These are phyloP conservation scores for Corapipo altera DNA, from an alignment of 2,113 vertebrate species.

Conservation along the genomic window DNA sequence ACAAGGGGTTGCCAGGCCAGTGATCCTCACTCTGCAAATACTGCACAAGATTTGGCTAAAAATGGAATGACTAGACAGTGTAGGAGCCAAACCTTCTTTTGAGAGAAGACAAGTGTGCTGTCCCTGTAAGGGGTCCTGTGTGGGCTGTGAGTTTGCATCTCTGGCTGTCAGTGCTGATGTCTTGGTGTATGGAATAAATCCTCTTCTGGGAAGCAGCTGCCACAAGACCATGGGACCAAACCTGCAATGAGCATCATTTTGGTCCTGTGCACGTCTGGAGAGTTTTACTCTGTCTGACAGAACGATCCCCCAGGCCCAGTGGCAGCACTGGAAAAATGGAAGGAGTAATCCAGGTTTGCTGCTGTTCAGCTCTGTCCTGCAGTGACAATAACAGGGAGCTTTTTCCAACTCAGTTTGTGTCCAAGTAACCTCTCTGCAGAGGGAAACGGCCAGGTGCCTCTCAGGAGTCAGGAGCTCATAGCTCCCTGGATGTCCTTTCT, in stretches of 20 bases:
- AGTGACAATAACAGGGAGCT: neutral
- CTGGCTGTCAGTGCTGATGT: neutral
- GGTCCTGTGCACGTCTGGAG: neutral
- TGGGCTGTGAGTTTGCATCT: neutral
- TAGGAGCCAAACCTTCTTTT: neutral
- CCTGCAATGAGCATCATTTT: rapidly evolving
- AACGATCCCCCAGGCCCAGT: neutral
- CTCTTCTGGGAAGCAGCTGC: neutral
- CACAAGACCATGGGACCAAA: rapidly evolving
- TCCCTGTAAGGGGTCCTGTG: neutral
- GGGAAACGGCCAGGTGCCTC: neutral
- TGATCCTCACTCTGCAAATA: neutral
- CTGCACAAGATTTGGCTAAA: neutral
- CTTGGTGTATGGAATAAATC: neutral
- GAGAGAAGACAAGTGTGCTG: neutral
- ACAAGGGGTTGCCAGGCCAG: neutral
- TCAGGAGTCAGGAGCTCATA: neutral
- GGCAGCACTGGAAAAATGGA: neutral
- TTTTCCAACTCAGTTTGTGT: neutral
- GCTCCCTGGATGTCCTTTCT: neutral
- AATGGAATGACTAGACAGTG: neutral
- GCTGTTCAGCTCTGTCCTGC: neutral
- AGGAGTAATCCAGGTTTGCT: neutral
- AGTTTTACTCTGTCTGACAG: neutral
- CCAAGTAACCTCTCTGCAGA: neutral